Conservation (phyloP, 2,888 invertebrate genomes). For the Himalopsyche japonica region DNA sequence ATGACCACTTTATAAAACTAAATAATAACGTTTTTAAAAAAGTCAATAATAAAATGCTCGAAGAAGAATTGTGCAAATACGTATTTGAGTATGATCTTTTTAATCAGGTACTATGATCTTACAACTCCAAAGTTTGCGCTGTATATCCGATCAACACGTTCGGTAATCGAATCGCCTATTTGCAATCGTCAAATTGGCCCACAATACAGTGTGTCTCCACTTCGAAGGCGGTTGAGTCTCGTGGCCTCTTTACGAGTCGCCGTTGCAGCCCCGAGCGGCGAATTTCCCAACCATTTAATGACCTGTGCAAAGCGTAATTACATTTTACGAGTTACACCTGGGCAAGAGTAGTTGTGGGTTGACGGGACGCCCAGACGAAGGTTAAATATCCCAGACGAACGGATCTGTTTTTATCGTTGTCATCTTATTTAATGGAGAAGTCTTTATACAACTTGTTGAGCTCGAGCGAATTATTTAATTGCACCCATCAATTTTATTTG, state of each 20-base stretch:
- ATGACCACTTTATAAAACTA: no score
- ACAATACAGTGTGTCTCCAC: not conserved
- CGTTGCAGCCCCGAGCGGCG: constrained; percentile 25
- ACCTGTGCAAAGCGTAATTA: constrained; percentile 43
- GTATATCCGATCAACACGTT: no score
- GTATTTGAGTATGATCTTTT: no score
- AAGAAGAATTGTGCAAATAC: no score
- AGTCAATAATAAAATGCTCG: no score
- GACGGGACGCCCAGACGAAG: not conserved
- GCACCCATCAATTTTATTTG: no score
- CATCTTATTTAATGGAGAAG: constrained; percentile 24
- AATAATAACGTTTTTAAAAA: no score
- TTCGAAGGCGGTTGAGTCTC: not conserved
- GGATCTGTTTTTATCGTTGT: constrained; percentile 18
- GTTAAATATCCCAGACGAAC: not conserved
- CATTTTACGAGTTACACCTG: constrained; percentile 42
- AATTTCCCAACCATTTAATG: constrained; percentile 41
- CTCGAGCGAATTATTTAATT: not conserved
- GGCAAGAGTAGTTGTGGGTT: not conserved
- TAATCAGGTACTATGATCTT: no score
- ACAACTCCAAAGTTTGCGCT: no score
- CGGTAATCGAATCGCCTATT: not conserved
- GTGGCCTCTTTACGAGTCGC: constrained; percentile 22
- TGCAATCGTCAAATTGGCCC: not conserved
- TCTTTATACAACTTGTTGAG: not conserved